Conservation (phyloP, 1,140 invertebrate genomes). For the Charaxes varanes region DNA sequence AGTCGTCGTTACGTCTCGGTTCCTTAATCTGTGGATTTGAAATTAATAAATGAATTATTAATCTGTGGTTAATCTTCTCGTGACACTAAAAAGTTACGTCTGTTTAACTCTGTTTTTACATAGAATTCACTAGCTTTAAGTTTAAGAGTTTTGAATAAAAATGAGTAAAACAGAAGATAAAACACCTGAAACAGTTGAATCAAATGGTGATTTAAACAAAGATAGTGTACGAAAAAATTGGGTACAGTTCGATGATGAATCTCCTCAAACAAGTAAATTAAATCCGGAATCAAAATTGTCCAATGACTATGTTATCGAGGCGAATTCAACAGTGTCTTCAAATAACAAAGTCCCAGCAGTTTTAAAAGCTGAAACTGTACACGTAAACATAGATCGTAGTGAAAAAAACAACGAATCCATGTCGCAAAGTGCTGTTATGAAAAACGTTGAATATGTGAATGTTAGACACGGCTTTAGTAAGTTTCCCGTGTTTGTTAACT, state of each 20-base stretch:
- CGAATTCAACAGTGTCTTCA: slow-evolving; percentile 10
- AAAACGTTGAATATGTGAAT: slow-evolving; percentile 75
- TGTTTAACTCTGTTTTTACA: too few relatives aligned
- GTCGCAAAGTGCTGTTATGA: slow-evolving; percentile 50
- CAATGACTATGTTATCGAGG: slow-evolving; percentile 13
- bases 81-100: too few relatives aligned
- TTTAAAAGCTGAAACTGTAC: slow-evolving; percentile 59
- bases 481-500: slow-evolving; percentile 39
- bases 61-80: too few relatives aligned
- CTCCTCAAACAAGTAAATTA: slow-evolving; percentile 26
- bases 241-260: slow-evolving; percentile 67
- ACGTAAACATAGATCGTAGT: slow-evolving; percentile 55
- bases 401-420: slow-evolving; percentile 49
- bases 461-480: slow-evolving; percentile 75
- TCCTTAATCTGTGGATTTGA: too few relatives aligned
- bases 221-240: slow-evolving; percentile 47
- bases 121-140: too few relatives aligned
- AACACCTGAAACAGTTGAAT: slow-evolving; percentile 29
- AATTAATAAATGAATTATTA: too few relatives aligned
- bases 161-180: slow-evolving; percentile 48
- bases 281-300: slow-evolving; percentile 23
- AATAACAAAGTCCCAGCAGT: slow-evolving; percentile 41
- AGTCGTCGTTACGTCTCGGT: too few relatives aligned
- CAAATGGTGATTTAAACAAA: slow-evolving; percentile 43
- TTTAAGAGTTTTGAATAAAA: too few relatives aligned